These are phyloP conservation scores for Asarcornis scutulata DNA, from an alignment of 2,113 vertebrate species.

Conservation along the genomic window DNA sequence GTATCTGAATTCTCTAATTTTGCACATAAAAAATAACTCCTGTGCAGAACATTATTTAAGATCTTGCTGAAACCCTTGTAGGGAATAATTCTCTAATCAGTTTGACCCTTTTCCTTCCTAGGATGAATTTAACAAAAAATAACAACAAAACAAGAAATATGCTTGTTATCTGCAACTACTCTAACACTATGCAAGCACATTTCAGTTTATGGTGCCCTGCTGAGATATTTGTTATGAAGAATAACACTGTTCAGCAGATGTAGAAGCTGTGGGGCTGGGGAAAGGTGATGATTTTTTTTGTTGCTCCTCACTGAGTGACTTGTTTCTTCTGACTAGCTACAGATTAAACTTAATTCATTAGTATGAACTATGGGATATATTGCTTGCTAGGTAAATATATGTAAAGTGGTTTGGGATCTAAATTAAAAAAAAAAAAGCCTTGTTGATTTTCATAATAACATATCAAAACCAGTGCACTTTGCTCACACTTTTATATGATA, in stretches of 20 bases:
- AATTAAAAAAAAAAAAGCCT: not conserved
- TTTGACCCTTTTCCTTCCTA: not conserved
- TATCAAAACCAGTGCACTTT: not conserved
- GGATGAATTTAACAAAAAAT: not conserved
- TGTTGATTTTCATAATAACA: not conserved
- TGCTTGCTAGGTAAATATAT: not conserved
- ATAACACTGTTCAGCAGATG: not conserved
- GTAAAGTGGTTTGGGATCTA: not conserved
- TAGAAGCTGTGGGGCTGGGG: not conserved
- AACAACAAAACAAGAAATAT: not conserved
- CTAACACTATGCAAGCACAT: not conserved
- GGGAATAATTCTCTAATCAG: not conserved
- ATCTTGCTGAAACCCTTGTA: not conserved
- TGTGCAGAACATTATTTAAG: not conserved
- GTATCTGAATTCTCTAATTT: constrained; percentile 44
- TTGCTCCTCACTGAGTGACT: not conserved
- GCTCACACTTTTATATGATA: not conserved
- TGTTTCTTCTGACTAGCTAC: not conserved
- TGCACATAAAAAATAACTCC: not conserved
- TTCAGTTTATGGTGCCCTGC: not conserved
- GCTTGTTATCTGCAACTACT: not conserved
- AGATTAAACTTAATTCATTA: not conserved
- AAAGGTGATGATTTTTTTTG: not conserved
- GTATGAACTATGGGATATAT: not conserved
- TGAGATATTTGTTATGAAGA: not conserved